phyloP scores from a whole-genome alignment of 2,113 vertebrate species.

The Acanthochromis polyacanthus region DNA sequence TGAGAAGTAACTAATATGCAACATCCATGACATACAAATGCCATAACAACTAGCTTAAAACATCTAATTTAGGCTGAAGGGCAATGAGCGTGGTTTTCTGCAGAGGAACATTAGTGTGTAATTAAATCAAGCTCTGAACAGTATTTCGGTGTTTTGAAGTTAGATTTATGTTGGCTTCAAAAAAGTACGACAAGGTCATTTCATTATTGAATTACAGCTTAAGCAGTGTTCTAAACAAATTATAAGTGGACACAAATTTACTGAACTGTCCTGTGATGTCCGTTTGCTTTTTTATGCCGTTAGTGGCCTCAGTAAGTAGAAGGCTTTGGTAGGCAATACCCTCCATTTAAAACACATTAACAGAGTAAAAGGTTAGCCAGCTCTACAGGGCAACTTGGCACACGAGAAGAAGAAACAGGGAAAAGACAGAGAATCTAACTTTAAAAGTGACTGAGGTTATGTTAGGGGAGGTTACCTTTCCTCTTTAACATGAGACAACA shows the following conservation, averaged over 20 bases:
- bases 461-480: constrained; percentile 9
- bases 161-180: constrained; percentile 33
- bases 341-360: constrained; percentile 47
- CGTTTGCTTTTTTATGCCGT: constrained; percentile 25
- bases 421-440: constrained; percentile 34
- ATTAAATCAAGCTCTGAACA: constrained; percentile 56
- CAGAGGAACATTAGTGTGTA: constrained; percentile 29
- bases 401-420: constrained; percentile 4
- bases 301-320: constrained; percentile 30
- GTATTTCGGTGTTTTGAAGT: constrained; percentile 41
- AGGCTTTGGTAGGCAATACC: constrained; percentile 35
- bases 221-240: constrained; percentile 44
- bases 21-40: constrained; percentile 46
- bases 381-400: constrained; percentile 15
- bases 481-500: constrained; percentile 48
- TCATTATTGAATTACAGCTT: constrained; percentile 49
- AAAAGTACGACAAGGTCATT: constrained; percentile 42
- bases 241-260: constrained; percentile 34
- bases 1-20: constrained; percentile 48
- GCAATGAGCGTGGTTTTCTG: constrained; percentile 38
- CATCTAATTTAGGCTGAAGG: constrained; percentile 51
- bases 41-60: constrained; percentile 56
- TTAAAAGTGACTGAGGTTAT: constrained; percentile 43
- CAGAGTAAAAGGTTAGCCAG: constrained; percentile 44
- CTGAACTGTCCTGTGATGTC: constrained; percentile 36